These are phyloP conservation scores for Rambutsinella grinnellia DNA, from an alignment of 2,888 invertebrate genomes.

Conservation along the genomic window DNA sequence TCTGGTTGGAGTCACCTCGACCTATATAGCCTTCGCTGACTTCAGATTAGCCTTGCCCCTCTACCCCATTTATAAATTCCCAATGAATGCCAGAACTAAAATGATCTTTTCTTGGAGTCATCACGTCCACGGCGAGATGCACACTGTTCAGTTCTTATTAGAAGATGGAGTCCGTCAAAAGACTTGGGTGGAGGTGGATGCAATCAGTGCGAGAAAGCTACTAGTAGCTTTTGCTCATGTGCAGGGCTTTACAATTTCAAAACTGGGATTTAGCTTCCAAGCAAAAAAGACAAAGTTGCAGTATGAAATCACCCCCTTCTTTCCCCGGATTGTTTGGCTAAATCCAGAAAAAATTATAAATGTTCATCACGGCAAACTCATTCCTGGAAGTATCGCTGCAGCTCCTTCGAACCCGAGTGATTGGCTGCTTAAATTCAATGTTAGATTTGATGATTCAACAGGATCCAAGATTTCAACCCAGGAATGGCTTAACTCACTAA, in stretches of 20 bases:
- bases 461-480: not conserved
- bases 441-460: not conserved
- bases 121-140: not conserved
- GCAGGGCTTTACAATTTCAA: constrained; percentile 29
- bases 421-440: constrained; percentile 17
- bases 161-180: constrained; percentile 24
- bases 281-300: constrained; percentile 1
- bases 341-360: constrained; percentile 4
- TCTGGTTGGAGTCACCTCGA: constrained; percentile 4
- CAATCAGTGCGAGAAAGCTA: constrained; percentile 9
- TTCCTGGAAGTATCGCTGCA: constrained; percentile 1
- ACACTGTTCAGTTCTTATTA: not conserved
- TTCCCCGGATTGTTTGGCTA: constrained; percentile 19
- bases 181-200: not conserved
- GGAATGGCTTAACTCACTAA: constrained; percentile 18
- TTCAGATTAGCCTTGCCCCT: not conserved
- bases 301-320: not conserved
- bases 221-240: constrained; percentile 23
- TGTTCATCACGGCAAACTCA: constrained; percentile 9
- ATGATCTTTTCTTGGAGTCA: not conserved
- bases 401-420: constrained; percentile 1
- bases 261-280: not conserved
- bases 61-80: constrained; percentile 12
- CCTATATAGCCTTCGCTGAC: not conserved
- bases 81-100: constrained; percentile 17